A percentile compares a stretch with the other conserved stretches of the same genome.
Evolutionary conservation across 2,797 vertebrate genomes (phyloP).

Genomic region (Mergus octosetaceus): DNA sequence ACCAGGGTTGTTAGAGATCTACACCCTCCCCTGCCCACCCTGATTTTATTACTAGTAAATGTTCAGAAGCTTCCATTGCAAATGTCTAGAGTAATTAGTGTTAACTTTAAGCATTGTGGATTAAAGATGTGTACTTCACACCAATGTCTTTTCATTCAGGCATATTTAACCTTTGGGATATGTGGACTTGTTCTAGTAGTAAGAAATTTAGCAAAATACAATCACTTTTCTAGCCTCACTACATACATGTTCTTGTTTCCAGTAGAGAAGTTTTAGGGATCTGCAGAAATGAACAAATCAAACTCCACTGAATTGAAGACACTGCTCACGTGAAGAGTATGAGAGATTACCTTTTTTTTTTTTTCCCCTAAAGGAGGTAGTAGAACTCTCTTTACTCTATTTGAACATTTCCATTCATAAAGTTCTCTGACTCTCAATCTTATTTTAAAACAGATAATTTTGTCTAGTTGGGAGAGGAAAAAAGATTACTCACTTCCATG

Average conservation of each 20-base stretch:
- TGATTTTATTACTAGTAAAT: conserved; percentile 27
- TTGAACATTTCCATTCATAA: neutral
- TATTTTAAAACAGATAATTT: neutral
- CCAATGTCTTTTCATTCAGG: neutral
- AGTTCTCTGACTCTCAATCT: neutral
- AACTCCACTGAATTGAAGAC: neutral
- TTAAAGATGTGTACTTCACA: neutral
- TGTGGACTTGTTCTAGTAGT: neutral
- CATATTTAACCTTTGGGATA: neutral
- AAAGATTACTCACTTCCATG: neutral
- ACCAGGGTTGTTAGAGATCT: conserved; percentile 46
- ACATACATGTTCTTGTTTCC: neutral
- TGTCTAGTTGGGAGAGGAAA: neutral
- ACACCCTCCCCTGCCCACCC: neutral
- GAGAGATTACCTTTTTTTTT: neutral
- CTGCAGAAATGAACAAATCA: neutral
- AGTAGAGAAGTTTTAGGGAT: neutral
- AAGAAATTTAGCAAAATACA: neutral
- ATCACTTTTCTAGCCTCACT: neutral
- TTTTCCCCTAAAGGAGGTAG: neutral
- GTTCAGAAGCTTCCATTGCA: conserved; percentile 14
- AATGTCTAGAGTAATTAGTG: neutral
- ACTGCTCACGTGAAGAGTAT: neutral
- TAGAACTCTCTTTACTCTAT: neutral
- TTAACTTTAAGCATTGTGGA: neutral